phyloP scores from a whole-genome alignment of 2,888 invertebrate genomes.

The Harpalus rufipes region DNA sequence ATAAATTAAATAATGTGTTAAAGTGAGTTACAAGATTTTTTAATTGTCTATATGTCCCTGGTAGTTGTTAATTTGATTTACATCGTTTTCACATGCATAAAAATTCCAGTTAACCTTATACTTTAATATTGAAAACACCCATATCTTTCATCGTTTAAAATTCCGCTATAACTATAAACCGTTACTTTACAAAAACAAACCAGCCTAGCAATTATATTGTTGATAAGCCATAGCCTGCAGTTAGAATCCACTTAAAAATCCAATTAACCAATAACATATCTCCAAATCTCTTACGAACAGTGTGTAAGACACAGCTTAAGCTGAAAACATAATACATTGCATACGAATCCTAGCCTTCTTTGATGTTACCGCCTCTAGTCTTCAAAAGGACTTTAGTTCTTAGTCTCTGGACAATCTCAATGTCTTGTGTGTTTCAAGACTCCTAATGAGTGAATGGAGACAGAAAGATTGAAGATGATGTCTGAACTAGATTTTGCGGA shows the following conservation, averaged over 20 bases:
- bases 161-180: not conserved
- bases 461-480: too few species aligned
- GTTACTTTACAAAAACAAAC: not conserved
- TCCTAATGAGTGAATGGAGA: too few species aligned
- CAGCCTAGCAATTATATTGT: slow-evolving; percentile 10
- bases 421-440: too few species aligned
- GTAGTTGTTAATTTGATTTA: too few species aligned
- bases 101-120: not conserved
- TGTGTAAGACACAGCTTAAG: not conserved
- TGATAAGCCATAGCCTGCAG: not conserved
- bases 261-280: slow-evolving; percentile 45
- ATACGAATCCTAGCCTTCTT: not conserved
- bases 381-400: not conserved
- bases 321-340: too few species aligned
- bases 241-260: slow-evolving; percentile 22
- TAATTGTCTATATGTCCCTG: too few species aligned
- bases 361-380: not conserved
- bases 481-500: too few species aligned
- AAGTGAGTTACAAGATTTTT: too few species aligned
- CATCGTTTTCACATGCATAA: not conserved
- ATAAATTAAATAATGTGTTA: too few species aligned
- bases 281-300: not conserved
- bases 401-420: too few species aligned
- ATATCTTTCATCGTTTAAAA: slow-evolving; percentile 5
- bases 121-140: not conserved